Base-by-base conservation (phyloP, 2,113 vertebrate genomes). In the Sturnira hondurensis region DNA sequence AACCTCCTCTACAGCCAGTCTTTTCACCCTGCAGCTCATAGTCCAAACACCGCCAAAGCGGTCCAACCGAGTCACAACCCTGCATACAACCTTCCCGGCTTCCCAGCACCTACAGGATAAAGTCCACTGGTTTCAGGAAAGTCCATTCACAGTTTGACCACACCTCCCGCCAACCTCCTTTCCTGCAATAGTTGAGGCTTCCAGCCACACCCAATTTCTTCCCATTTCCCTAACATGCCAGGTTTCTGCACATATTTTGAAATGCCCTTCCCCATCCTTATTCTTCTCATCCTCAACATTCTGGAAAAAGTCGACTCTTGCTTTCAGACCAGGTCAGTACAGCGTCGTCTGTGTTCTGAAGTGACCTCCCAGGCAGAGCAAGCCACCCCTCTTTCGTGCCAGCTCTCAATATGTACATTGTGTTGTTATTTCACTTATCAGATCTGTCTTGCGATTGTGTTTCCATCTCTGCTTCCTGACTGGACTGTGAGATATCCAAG, bases 381-480 rank as follows among this genome's bases (percentile, higher is more conserved):
- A 13, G 19, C 17, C 19, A 11, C 3, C 14, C 58, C 47, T 50
- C 65, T 70, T 74, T 26, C 8, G 58, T 73, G 71, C 81, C 81
- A 41, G 5, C 52, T 86, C 52, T 36, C 76, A 24, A 43, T 38
- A 73, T 50, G 91, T 31, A 65, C 38, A 63, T 45, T 45, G 33
- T 65, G n/a, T 82, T 84, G 61, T 19, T 41, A 28, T 61, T 81
- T 83, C 71, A 33, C 71, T 67, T 54, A 86, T n/a, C 22, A 0
- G 68, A 61, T 80, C 82, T 91, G 63, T 63, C 45, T 16, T 68
- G 33, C 7, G 36, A 68, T 31, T 58, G 58, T 58, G 71, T 92
- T 87, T 88, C 70, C 87, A 47, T 16, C 45, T 87, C 90, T 58
- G 86, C 94, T 95, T 97, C 95, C 95, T 94, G 74, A 50, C 76